These are phyloP conservation scores for Ceratothoa steindachneri DNA, from an alignment of 2,888 invertebrate species.

Conservation along the genomic window DNA sequence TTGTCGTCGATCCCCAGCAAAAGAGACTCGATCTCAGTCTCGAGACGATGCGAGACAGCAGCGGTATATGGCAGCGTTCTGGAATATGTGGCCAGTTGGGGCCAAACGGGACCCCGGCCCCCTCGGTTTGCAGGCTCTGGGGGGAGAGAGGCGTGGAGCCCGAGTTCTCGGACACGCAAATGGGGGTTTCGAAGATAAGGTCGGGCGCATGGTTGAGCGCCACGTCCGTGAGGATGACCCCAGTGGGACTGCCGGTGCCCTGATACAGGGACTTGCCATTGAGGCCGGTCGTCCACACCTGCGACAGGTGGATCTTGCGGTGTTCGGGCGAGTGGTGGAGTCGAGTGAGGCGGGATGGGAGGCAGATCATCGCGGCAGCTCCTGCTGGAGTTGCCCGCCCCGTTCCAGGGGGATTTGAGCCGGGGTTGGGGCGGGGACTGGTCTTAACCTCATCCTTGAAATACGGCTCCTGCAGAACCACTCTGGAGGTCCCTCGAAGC, in stretches of 20 bases:
- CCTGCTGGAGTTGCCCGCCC: no score
- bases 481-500: background rate
- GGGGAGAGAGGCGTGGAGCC: background rate
- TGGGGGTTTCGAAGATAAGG: background rate
- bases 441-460: background rate
- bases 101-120: background rate
- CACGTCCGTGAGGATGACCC: background rate
- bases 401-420: no score
- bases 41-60: background rate
- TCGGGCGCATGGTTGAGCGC: background rate
- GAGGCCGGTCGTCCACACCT: background rate
- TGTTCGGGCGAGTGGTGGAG: constrained; percentile 2
- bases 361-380: background rate
- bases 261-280: background rate
- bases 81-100: background rate
- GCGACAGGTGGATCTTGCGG: background rate
- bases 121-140: background rate
- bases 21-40: background rate
- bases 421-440: background rate
- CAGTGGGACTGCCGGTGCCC: background rate
- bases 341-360: background rate
- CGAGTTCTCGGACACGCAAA: background rate
- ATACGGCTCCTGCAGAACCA: background rate
- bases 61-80: background rate
- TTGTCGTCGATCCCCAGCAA: background rate